phyloP scores from a whole-genome alignment of 1,140 invertebrate species.

The Calycopis cecrops region DNA sequence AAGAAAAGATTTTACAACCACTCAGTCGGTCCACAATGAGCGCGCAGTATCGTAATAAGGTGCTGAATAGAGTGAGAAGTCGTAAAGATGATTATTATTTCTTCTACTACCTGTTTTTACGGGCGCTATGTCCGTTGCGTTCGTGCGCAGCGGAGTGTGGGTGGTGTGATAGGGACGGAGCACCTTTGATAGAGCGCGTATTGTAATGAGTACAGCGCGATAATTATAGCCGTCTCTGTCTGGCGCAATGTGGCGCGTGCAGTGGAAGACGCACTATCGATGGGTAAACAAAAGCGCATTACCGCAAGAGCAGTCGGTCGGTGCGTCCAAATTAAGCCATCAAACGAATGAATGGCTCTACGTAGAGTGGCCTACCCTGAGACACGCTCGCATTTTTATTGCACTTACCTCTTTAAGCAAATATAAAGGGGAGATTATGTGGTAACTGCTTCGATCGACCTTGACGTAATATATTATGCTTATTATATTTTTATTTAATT shows the following conservation, averaged over 20 bases:
- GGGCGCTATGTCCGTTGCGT: conserved; percentile 46
- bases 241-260: conserved; percentile 57
- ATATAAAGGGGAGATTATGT: conserved; percentile 41
- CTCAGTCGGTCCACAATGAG: conserved; percentile 69
- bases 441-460: not conserved
- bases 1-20: conserved; percentile 75
- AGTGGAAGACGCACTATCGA: conserved; percentile 63
- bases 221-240: conserved; percentile 53
- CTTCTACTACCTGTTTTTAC: conserved; percentile 76
- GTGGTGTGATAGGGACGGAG: conserved; percentile 43
- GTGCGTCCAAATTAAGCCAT: conserved; percentile 71
- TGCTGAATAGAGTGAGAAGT: conserved; percentile 77
- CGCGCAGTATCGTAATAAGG: conserved; percentile 74
- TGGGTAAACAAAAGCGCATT: conserved; percentile 74
- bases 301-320: conserved; percentile 59
- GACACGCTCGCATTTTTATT: conserved; percentile 69
- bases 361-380: conserved; percentile 49
- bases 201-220: conserved; percentile 34
- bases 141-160: conserved; percentile 25
- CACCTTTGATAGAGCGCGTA: conserved; percentile 40
- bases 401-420: conserved; percentile 60
- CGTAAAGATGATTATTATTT: conserved; percentile 77
- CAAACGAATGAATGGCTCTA: conserved; percentile 68
- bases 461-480: not conserved
- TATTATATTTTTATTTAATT: not conserved